Evolutionary conservation across 2,797 vertebrate species (phyloP), one percentile per base, ranked within the genome.

Genomic region (Remorina albescens): DNA sequence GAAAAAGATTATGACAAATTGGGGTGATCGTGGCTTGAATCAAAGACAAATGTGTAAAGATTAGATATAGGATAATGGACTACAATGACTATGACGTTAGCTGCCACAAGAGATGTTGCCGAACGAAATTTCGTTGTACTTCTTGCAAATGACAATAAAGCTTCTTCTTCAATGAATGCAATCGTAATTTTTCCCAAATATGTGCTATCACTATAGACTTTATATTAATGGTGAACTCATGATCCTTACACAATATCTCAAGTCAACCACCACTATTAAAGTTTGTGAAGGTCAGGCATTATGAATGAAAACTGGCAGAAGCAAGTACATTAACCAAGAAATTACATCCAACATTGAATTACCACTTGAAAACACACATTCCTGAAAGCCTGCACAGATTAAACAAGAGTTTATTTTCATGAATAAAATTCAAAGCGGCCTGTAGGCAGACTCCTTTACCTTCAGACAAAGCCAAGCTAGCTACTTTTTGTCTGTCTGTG

Each of bases 1-100:
- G 61, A 74, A 76, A 73, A 78, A 6, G 4, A 66, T 57, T 11
- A 37, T 44, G 34, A 37, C n/a, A 79, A 65, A 77, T 71, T 37
- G 44, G 32, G 50, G 11, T 26, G 36, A 72, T 36, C 23, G 65
- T 64, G n/a, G 66, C 1, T 56, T 26, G 19, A 58, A 25, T 58
- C 15, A 44, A 59, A 36, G 11, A 61, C 8, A 53, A 70, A 44
- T 25, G 13, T 46, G 11, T 53, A 0, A 54, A 23, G 19, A 39
- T 28, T 10, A 30, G 19, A 0, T n/a, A n/a, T n/a, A n/a, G n/a
- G n/a, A n/a, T n/a, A n/a, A n/a, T n/a, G n/a, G n/a, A n/a, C n/a
- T n/a, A n/a, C n/a, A n/a, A n/a, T n/a, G n/a, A n/a, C n/a, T n/a
- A n/a, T n/a, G n/a, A n/a, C n/a, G n/a, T n/a, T n/a, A n/a, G n/a